Base-by-base conservation (phyloP, 1,140 invertebrate species). In the Panagrolaimus sp. region DNA sequence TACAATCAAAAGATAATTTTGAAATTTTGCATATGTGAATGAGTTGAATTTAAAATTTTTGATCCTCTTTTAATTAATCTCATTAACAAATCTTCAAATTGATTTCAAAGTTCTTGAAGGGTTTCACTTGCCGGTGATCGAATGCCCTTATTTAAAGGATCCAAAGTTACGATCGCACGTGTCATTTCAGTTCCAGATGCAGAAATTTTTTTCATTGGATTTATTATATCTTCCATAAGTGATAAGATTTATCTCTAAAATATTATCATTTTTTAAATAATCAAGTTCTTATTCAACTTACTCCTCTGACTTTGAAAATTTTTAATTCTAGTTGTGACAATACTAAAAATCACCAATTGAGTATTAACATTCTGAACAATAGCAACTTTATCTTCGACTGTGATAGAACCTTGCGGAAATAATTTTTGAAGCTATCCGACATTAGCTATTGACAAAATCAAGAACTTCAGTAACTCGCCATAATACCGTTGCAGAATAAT, bases 81-180 rank as follows among this genome's bases (percentile, higher is more conserved):
- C 21, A 48, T 43, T 1, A 71, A n/a, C 26, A 72, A 43, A 12
- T 71, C 69, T 15, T 73, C 43, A 43, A 72, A 15, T 10, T 38
- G 70, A 28, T 71, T 71, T 12, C 69, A 69, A 15, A 71, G 38
- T 21, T 72, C 44, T 8, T 21, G 21, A 15, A 71, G 28, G 6
- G 58, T 21, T 66, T 71, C 69, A 17, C 70, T 64, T 10, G 67
- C 66, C 9, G 70, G 71, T 32, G 69, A 69, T n/a, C 69, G 68
- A 62, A 71, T 71, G 10, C 69, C 69, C n/a, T 72, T 71, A 14
- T 73, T 71, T n/a, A n/a, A 10, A 9, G 69, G 70, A 71, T 71
- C 69, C 7, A 44, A 17, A 17, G 69, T 71, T 32, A 71, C 17
- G 43, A 71, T 71, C 12, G 69, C 70, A 15, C 72, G 45, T 5